Conservation (phyloP, 2,797 vertebrate genomes). For the Hippocampus kuda region DNA sequence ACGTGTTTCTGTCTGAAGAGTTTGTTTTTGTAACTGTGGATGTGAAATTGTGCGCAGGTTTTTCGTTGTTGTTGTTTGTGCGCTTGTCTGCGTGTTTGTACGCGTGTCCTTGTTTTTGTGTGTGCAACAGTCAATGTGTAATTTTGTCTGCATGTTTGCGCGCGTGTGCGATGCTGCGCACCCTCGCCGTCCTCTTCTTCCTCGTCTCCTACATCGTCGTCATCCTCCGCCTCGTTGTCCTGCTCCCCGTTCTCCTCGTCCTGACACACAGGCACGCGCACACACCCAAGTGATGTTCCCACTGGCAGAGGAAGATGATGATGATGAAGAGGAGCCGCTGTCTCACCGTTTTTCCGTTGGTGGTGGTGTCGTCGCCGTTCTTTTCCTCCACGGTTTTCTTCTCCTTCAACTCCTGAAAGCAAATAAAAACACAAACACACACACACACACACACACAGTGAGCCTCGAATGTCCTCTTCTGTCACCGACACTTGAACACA, state of each 20-base stretch:
- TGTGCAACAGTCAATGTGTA: background rate
- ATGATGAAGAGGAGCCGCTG: background rate
- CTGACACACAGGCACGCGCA: constrained; percentile 29
- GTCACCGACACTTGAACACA: background rate
- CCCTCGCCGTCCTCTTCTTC: constrained; percentile 84
- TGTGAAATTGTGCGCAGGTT: background rate
- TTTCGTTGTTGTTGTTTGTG: background rate
- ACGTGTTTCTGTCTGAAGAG: background rate
- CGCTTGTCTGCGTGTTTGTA: background rate
- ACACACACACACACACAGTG: background rate
- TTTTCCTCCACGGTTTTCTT: constrained; percentile 83
- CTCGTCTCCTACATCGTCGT: constrained; percentile 79
- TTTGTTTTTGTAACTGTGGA: background rate
- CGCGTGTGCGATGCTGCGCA: constrained; percentile 41
- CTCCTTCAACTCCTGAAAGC: constrained; percentile 79
- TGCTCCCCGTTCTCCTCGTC: constrained; percentile 84
- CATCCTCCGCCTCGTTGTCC: constrained; percentile 86
- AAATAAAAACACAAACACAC: background rate
- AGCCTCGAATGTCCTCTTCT: background rate
- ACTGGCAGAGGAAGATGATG: background rate
- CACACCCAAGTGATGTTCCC: background rate
- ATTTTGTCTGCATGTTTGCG: background rate
- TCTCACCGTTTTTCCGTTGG: constrained; percentile 75
- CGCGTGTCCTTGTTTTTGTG: too few species aligned
- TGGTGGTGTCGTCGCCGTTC: constrained; percentile 79